Conservation (phyloP, 2,797 vertebrate genomes). For the Neomorphus geoffroyi region DNA sequence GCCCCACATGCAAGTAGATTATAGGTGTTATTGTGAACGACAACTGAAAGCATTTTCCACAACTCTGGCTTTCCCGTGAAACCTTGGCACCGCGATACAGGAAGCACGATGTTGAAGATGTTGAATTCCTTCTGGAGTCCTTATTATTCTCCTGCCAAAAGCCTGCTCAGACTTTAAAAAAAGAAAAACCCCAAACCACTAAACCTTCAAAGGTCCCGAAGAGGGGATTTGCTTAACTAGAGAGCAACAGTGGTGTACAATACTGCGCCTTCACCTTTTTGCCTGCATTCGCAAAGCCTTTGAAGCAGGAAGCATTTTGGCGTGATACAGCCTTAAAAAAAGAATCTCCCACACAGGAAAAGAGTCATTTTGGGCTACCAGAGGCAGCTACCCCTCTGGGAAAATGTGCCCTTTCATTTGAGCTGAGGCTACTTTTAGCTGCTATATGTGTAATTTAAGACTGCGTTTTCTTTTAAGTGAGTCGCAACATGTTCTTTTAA, state of each 20-base stretch:
- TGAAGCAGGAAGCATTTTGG: constrained; percentile 10
- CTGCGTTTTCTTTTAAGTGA: constrained; percentile 54
- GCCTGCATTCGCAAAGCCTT: not conserved
- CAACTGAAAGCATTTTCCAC: not conserved
- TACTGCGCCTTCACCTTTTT: constrained; percentile 16
- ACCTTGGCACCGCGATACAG: not conserved
- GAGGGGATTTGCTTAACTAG: constrained; percentile 39
- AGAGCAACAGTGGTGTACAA: not conserved
- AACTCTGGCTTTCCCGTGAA: constrained; percentile 2
- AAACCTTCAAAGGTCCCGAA: not conserved
- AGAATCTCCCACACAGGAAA: constrained; percentile 32
- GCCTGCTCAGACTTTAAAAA: not conserved
- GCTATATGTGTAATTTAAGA: constrained; percentile 40
- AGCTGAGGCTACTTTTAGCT: constrained; percentile 32
- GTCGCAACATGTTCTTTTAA: constrained; percentile 53
- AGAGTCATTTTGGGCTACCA: not conserved
- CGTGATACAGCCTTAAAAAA: not conserved
- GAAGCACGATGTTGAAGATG: not conserved
- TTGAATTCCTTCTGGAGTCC: constrained; percentile 36
- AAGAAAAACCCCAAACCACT: not conserved
- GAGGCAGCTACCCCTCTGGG: not conserved
- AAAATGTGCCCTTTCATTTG: constrained; percentile 45
- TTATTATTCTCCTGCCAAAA: constrained; percentile 54
- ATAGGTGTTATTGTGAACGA: not conserved
- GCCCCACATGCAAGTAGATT: not conserved